Percentiles rank a stretch among this genome's conserved stretches.
These are phyloP conservation scores for Drosophila tropicalis DNA, from an alignment of 1,140 invertebrate genomes.

Conservation along the genomic window DNA sequence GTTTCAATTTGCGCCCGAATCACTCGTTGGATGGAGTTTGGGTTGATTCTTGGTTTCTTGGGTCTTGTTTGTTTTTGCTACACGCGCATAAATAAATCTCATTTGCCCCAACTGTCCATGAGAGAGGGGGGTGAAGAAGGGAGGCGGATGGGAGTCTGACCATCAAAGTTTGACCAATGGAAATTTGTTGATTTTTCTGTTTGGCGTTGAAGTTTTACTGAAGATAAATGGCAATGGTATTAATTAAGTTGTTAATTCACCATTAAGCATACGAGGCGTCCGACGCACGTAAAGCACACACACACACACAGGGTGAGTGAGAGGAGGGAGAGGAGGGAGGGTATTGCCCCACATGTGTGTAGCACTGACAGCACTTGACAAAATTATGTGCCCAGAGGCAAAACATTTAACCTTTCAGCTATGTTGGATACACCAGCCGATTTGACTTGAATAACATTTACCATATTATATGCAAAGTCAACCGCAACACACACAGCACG, in stretches of 20 bases:
- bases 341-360: conserved; percentile 18
- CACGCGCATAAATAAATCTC: conserved; percentile 76
- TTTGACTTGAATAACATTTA: conserved; percentile 17
- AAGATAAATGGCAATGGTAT: conserved; percentile 81
- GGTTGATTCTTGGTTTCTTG: not conserved
- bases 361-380: conserved; percentile 74
- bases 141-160: conserved; percentile 5
- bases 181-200: conserved; percentile 70
- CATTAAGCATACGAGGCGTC: conserved; percentile 64
- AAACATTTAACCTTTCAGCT: conserved; percentile 72
- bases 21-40: not conserved
- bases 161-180: conserved; percentile 68
- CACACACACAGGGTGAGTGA: conserved; percentile 40
- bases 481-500: conserved; percentile 64
- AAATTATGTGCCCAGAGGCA: conserved; percentile 73
- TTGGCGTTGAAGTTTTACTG: conserved; percentile 52
- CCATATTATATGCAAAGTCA: conserved; percentile 36
- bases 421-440: conserved; percentile 56
- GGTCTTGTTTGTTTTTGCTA: conserved; percentile 58
- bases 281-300: conserved; percentile 57
- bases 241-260: conserved; percentile 82
- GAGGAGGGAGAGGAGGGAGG: conserved; percentile 2
- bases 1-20: not conserved
- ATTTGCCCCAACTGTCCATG: conserved; percentile 41
- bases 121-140: not conserved